These are phyloP conservation scores for Enteromius argenteus DNA, from an alignment of 2,797 vertebrate genomes.

Conservation along the genomic window DNA sequence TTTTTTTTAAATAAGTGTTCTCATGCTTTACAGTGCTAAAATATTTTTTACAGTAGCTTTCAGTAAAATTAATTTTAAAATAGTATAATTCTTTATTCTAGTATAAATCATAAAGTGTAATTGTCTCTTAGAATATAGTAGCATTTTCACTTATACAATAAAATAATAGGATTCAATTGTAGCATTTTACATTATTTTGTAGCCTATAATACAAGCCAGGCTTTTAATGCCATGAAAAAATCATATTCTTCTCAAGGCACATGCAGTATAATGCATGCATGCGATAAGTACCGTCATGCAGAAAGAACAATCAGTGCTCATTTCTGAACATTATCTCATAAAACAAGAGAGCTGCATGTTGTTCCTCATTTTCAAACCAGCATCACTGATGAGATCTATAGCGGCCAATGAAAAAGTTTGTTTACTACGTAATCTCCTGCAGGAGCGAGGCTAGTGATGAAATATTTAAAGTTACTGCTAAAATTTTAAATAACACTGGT, in stretches of 20 bases:
- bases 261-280: neutral
- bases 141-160: neutral
- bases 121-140: too few species aligned
- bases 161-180: neutral
- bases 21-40: neutral
- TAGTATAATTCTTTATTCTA: too few species aligned
- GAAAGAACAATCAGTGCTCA: constrained; percentile 7
- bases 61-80: too few species aligned
- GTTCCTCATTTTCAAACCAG: neutral
- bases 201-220: neutral
- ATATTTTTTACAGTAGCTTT: too few species aligned
- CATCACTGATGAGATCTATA: neutral
- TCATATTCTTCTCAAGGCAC: neutral
- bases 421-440: constrained; percentile 17
- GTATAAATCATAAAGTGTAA: too few species aligned
- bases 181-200: neutral
- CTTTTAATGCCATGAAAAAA: neutral
- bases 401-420: neutral
- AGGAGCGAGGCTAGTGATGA: neutral
- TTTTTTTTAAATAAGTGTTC: neutral
- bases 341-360: neutral
- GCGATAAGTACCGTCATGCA: neutral
- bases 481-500: neutral
- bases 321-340: constrained; percentile 7
- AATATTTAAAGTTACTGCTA: constrained; percentile 4